Evolutionary conservation across 2,113 vertebrate genomes (phyloP), one percentile per base, ranked within the genome.

Genomic region (Lepidothrix coronata): DNA sequence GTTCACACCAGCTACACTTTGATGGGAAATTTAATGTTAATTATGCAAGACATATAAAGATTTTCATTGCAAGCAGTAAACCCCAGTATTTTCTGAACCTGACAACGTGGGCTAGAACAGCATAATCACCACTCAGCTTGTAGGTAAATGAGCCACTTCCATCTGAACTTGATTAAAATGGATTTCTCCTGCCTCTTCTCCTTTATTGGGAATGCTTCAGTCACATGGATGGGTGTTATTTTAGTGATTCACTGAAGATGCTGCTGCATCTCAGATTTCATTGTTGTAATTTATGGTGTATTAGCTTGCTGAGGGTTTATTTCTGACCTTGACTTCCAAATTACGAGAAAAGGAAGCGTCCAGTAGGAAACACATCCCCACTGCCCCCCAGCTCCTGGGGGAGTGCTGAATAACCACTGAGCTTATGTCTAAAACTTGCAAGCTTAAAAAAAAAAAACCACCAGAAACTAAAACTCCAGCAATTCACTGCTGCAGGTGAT

Each of bases 1-100:
- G 78, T 13, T 48, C 83, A 11, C 16, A 31, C 21, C 44, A 61
- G 57, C 72, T 70, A 52, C 37, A 77, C 65, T 85, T 61, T 80
- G 71, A 74, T 55, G 66, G 87, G 75, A 93, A 84, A 81, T 83
- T 84, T 54, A 52, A 58, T 70, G 59, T 79, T 91, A 74, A 91
- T 89, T 78, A 80, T 6, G 16, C 23, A 58, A 77, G 30, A 37
- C 25, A 62, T 13, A 39, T 8, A 52, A 75, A 80, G 68, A 12
- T 57, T 72, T 59, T 31, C 70, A 66, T 9, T 51, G 37, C 12
- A 31, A 74, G 89, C n/a, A 49, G 49, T 33, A 63, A 77, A 86
- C 3, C 3, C 19, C 48, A n/a, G 48, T 24, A 22, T 67, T 70
- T 73, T 25, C 73, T 59, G 80, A 76, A 44, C 57, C 48, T 75